phyloP scores from a whole-genome alignment of 2,888 invertebrate genomes.

The Tenthredo mesomela region DNA sequence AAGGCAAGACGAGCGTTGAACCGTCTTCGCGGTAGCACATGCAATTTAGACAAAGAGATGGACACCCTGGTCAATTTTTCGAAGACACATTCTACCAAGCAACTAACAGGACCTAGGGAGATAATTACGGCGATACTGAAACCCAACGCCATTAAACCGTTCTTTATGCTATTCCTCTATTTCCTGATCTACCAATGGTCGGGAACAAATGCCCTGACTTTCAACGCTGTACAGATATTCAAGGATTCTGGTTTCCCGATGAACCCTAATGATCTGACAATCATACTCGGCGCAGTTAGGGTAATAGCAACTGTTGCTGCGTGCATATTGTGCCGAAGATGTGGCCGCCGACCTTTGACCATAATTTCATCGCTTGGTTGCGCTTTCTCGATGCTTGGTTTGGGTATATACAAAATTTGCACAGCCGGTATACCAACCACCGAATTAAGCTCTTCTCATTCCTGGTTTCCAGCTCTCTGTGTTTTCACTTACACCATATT shows the following conservation, averaged over 20 bases:
- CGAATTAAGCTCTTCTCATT: slow-evolving; percentile 68
- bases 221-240: slow-evolving; percentile 85
- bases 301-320: slow-evolving; percentile 83
- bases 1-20: slow-evolving; percentile 82
- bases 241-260: slow-evolving; percentile 81
- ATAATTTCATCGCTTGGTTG: slow-evolving; percentile 84
- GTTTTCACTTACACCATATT: slow-evolving; percentile 83
- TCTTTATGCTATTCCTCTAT: slow-evolving; percentile 82
- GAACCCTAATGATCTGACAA: slow-evolving; percentile 82
- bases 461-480: slow-evolving; percentile 83
- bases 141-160: slow-evolving; percentile 84
- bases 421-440: neutral
- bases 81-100: slow-evolving; percentile 83
- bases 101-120: slow-evolving; percentile 79
- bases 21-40: slow-evolving; percentile 82
- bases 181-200: slow-evolving; percentile 87
- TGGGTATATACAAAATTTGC: slow-evolving; percentile 80
- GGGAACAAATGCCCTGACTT: slow-evolving; percentile 85
- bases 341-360: slow-evolving; percentile 83
- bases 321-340: slow-evolving; percentile 82
- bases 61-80: slow-evolving; percentile 82
- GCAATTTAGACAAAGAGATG: slow-evolving; percentile 83
- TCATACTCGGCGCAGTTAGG: slow-evolving; percentile 82
- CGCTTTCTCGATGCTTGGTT: slow-evolving; percentile 82
- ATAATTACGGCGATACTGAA: slow-evolving; percentile 81